These are phyloP conservation scores for Cerastis rubricosa DNA, from an alignment of 2,888 invertebrate genomes.

Conservation along the genomic window DNA sequence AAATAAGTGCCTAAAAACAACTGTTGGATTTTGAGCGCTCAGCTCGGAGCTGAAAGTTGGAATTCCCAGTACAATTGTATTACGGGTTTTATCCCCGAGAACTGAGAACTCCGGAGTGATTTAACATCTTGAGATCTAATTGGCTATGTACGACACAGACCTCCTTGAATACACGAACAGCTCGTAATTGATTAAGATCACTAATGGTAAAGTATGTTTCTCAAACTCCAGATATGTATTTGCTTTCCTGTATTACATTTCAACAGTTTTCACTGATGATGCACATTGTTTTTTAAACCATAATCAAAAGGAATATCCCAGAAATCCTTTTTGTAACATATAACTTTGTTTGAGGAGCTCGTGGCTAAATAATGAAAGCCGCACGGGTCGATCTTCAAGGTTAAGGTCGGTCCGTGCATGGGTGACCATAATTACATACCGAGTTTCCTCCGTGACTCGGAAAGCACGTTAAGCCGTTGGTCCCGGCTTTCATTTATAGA, in stretches of 20 bases:
- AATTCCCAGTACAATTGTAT: not conserved
- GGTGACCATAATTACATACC: too few species aligned
- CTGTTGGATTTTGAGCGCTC: not conserved
- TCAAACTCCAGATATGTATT: not conserved
- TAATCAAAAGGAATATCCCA: too few species aligned
- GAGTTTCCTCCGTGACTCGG: too few species aligned
- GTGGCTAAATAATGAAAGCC: too few species aligned
- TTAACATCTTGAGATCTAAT: slow-evolving; percentile 33
- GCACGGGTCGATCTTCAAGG: too few species aligned
- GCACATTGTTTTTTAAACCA: too few species aligned
- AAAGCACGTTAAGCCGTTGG: too few species aligned
- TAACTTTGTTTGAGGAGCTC: too few species aligned
- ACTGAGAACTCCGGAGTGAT: not conserved
- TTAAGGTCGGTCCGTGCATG: too few species aligned
- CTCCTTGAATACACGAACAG: not conserved
- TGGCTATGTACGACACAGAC: not conserved
- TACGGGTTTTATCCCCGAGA: not conserved
- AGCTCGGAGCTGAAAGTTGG: not conserved
- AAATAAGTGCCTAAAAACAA: not conserved
- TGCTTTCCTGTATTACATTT: not conserved
- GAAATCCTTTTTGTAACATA: too few species aligned
- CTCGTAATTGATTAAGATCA: slow-evolving; percentile 1
- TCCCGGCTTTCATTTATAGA: too few species aligned
- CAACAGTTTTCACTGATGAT: not conserved
- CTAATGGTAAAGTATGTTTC: not conserved